These are phyloP conservation scores for Acleris holmiana DNA, from an alignment of 2,888 invertebrate genomes.

Conservation along the genomic window DNA sequence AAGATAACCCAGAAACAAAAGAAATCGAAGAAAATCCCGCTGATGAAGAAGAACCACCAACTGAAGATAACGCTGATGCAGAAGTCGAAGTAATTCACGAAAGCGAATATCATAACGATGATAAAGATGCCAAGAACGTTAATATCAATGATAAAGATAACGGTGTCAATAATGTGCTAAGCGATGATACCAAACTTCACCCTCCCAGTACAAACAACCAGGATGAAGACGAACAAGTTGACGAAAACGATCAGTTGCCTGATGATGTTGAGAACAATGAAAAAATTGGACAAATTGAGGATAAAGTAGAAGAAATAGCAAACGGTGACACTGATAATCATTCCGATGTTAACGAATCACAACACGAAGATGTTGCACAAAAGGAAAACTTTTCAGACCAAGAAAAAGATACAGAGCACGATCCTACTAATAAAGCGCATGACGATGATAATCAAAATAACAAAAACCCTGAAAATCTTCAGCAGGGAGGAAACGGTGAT, in stretches of 20 bases:
- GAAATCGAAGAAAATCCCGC: constrained; percentile 14
- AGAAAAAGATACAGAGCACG: constrained; percentile 42
- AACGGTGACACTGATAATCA: constrained; percentile 39
- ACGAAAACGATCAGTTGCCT: constrained; percentile 41
- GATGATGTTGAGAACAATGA: constrained; percentile 35
- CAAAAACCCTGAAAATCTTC: constrained; percentile 26
- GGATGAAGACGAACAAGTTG: constrained; percentile 33
- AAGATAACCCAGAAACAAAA: constrained; percentile 24
- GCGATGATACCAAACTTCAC: constrained; percentile 39
- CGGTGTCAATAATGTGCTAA: constrained; percentile 14
- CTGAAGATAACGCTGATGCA: constrained; percentile 27
- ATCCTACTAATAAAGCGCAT: constrained; percentile 36
- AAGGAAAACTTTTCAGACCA: constrained; percentile 40
- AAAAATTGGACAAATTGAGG: constrained; percentile 39
- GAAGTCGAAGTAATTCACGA: constrained; percentile 41
- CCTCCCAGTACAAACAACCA: constrained; percentile 31
- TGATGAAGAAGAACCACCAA: constrained; percentile 8
- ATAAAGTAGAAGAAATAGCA: constrained; percentile 39
- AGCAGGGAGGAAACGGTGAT: constrained; percentile 27
- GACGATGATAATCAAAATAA: constrained; percentile 43
- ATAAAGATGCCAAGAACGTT: constrained; percentile 25
- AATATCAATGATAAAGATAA: constrained; percentile 29
- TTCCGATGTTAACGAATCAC: constrained; percentile 23
- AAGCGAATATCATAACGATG: constrained; percentile 25
- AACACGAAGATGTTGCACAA: constrained; percentile 36